Percentiles rank a stretch among this genome's conserved stretches.
phyloP scores from a whole-genome alignment of 2,888 invertebrate species.

The Eretmocerus hayati region DNA sequence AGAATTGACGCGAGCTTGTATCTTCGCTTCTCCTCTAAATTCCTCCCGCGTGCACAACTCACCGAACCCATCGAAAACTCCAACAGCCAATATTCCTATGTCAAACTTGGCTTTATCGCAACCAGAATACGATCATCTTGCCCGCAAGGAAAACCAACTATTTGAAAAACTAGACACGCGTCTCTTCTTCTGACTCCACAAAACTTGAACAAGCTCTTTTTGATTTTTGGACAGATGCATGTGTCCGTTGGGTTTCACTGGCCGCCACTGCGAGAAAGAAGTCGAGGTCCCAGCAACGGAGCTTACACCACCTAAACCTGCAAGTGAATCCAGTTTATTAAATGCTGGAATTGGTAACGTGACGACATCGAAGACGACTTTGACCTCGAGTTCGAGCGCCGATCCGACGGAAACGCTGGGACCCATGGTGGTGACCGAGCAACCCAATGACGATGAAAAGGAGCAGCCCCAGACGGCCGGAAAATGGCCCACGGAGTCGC shows the following conservation, averaged over 20 bases:
- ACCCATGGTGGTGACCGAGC: slow-evolving; percentile 38
- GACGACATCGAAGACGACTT: neutral
- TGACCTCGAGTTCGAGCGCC: neutral
- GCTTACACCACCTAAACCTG: slow-evolving; percentile 34
- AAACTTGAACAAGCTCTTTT: too few species aligned
- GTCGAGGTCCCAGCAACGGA: slow-evolving; percentile 39
- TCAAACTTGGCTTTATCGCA: too few species aligned
- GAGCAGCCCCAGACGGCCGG: slow-evolving; percentile 40
- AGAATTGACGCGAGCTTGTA: too few species aligned
- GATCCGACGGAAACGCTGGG: slow-evolving; percentile 31
- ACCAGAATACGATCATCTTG: too few species aligned
- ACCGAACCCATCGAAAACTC: too few species aligned
- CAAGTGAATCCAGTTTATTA: slow-evolving; percentile 19
- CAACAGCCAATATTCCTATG: too few species aligned
- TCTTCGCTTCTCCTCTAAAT: too few species aligned
- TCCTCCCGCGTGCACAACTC: too few species aligned
- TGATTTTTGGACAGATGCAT: slow-evolving; percentile 53
- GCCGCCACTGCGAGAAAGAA: slow-evolving; percentile 66
- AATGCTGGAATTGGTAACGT: neutral
- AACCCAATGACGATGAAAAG: slow-evolving; percentile 31
- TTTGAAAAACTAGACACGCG: too few species aligned
- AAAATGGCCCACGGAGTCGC: slow-evolving; percentile 42
- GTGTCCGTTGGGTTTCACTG: slow-evolving; percentile 67
- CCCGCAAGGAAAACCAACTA: too few species aligned
- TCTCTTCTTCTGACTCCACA: too few species aligned